These are phyloP conservation scores for Empidonax alnorum DNA, from an alignment of 2,113 vertebrate genomes.

Conservation along the genomic window DNA sequence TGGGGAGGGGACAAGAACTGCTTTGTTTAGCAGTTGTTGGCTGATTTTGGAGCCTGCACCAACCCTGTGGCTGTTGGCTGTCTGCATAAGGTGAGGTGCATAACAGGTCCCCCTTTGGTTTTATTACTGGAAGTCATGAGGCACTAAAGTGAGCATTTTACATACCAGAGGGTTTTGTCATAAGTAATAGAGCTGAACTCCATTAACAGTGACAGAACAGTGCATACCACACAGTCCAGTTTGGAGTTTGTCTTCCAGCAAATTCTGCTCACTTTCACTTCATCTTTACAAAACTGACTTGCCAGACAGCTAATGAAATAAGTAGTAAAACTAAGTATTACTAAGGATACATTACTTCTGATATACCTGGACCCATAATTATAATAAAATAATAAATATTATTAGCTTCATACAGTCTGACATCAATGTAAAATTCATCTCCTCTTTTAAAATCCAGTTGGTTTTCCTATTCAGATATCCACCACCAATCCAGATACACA, in stretches of 20 bases:
- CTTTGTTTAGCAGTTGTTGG: not conserved
- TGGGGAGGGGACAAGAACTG: not conserved
- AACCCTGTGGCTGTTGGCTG: not conserved
- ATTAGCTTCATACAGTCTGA: not conserved
- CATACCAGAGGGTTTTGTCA: not conserved
- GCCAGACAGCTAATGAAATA: not conserved
- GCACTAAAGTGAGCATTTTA: not conserved
- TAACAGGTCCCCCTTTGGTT: not conserved
- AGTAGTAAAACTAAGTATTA: not conserved
- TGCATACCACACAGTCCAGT: not conserved
- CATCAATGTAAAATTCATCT: not conserved
- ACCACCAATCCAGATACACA: not conserved
- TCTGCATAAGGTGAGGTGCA: not conserved
- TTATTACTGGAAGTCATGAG: not conserved
- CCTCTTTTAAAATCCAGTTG: not conserved
- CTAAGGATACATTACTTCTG: not conserved
- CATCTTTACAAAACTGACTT: not conserved
- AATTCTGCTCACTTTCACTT: not conserved
- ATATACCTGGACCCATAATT: not conserved
- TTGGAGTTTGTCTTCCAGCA: conserved; percentile 12
- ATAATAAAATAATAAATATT: not conserved
- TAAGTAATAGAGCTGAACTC: not conserved
- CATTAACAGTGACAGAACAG: not conserved
- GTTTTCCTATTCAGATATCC: not conserved
- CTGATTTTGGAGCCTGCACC: not conserved